These are phyloP conservation scores for Palythoa caribaeorum DNA, from an alignment of 92 coral and sea anemone genomes.

Conservation along the genomic window DNA sequence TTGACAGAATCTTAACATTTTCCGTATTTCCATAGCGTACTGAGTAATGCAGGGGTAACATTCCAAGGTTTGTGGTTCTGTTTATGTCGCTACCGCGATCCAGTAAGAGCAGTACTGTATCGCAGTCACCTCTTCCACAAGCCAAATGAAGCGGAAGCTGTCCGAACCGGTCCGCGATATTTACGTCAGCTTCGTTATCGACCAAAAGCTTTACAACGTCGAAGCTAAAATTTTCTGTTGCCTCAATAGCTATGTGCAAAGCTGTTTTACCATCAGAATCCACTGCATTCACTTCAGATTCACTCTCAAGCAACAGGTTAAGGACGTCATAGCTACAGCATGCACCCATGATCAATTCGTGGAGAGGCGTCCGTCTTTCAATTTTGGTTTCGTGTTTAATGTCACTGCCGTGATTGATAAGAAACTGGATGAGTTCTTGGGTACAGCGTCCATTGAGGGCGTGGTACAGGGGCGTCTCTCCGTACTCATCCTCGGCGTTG, in stretches of 20 bases:
- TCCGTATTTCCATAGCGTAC: constrained; percentile 22
- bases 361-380: constrained; percentile 31
- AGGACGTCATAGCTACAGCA: constrained; percentile 24
- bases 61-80: constrained; percentile 29
- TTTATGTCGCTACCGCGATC: constrained; percentile 39
- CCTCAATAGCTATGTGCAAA: constrained; percentile 57
- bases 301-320: constrained; percentile 19
- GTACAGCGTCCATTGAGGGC: constrained; percentile 43
- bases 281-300: constrained; percentile 18
- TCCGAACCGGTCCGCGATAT: constrained; percentile 40
- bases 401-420: constrained; percentile 19
- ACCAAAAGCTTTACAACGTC: constrained; percentile 46
- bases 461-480: constrained; percentile 50
- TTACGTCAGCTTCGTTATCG: constrained; percentile 37
- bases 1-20: neutral
- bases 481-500: constrained; percentile 2
- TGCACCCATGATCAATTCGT: constrained; percentile 15
- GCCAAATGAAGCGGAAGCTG: constrained; percentile 46
- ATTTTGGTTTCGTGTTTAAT: constrained; percentile 1
- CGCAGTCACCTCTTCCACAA: constrained; percentile 30
- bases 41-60: constrained; percentile 27
- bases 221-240: constrained; percentile 39
- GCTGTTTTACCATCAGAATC: constrained; percentile 50
- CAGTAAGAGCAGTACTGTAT: constrained; percentile 26
- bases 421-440: constrained; percentile 38